phyloP scores from a whole-genome alignment of 2,888 invertebrate genomes.

The Agrotis segetum region DNA sequence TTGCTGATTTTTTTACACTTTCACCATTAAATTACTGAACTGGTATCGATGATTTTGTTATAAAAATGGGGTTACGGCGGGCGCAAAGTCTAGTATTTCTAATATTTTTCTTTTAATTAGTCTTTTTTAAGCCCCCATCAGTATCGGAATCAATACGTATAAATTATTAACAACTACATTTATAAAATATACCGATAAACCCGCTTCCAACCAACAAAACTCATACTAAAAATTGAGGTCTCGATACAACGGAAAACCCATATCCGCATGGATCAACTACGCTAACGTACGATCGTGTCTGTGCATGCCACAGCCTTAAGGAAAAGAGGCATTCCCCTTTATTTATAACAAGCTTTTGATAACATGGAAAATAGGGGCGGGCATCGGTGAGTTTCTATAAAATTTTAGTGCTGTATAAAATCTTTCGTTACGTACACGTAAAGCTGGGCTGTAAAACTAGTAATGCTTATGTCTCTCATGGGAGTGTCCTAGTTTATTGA shows the following conservation, averaged over 20 bases:
- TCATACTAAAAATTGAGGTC: slow-evolving; percentile 33
- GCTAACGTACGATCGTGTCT: slow-evolving; percentile 38
- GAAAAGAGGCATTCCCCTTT: slow-evolving; percentile 35
- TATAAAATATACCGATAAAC: neutral
- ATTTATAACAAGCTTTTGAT: slow-evolving; percentile 52
- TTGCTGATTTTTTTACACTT: too few relatives aligned
- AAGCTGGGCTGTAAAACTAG: slow-evolving; percentile 61
- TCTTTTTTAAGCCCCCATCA: neutral
- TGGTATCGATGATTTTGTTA: too few relatives aligned
- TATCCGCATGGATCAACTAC: slow-evolving; percentile 43
- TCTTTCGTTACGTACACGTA: slow-evolving; percentile 56
- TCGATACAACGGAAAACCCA: slow-evolving; percentile 12
- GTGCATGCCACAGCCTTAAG: slow-evolving; percentile 36
- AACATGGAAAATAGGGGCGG: slow-evolving; percentile 54
- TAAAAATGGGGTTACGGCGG: too few relatives aligned
- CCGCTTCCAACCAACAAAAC: neutral
- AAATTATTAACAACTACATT: neutral
- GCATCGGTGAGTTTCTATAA: slow-evolving; percentile 59
- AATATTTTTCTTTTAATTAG: neutral
- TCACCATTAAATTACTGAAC: too few relatives aligned
- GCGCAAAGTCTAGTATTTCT: too few relatives aligned
- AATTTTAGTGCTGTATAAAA: slow-evolving; percentile 64
- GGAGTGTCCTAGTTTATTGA: slow-evolving; percentile 40
- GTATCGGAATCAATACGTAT: neutral
- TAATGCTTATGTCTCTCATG: slow-evolving; percentile 43